Conservation (phyloP, 2,797 vertebrate species). For the Acridotheres tristis region DNA sequence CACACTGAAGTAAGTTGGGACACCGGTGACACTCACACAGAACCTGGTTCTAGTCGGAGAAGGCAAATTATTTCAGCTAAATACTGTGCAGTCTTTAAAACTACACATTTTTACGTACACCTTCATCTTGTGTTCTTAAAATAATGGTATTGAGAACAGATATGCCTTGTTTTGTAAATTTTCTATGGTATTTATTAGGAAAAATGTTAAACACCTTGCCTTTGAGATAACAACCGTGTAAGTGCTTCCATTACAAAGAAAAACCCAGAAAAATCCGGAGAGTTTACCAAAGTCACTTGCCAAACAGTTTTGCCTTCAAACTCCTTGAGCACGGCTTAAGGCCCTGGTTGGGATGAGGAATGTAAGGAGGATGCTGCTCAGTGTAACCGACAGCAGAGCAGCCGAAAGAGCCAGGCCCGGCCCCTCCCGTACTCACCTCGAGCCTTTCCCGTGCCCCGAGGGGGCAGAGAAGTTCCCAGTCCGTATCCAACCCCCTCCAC, state of each 20-base stretch:
- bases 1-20: slow-evolving; percentile 46
- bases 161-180: slow-evolving; percentile 79
- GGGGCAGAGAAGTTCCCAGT: slow-evolving; percentile 46
- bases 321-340: slow-evolving; percentile 57
- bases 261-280: slow-evolving; percentile 61
- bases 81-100: slow-evolving; percentile 25
- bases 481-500: slow-evolving; percentile 52
- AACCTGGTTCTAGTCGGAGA: slow-evolving; percentile 62
- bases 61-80: slow-evolving; percentile 70
- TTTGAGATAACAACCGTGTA: slow-evolving; percentile 69
- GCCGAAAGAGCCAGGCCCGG: slow-evolving; percentile 28
- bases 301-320: slow-evolving; percentile 78
- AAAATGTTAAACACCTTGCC: slow-evolving; percentile 77
- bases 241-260: slow-evolving; percentile 73
- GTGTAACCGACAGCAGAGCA: slow-evolving; percentile 24
- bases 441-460: not conserved
- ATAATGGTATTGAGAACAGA: slow-evolving; percentile 66
- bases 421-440: not conserved
- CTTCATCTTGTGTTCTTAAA: slow-evolving; percentile 62
- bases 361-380: slow-evolving; percentile 47
- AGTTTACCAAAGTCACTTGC: slow-evolving; percentile 82
- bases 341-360: slow-evolving; percentile 50
- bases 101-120: slow-evolving; percentile 36
- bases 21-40: slow-evolving; percentile 25
- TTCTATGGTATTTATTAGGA: slow-evolving; percentile 81